Conservation (phyloP, 2,888 invertebrate species). For the Drosophila silvestris region DNA sequence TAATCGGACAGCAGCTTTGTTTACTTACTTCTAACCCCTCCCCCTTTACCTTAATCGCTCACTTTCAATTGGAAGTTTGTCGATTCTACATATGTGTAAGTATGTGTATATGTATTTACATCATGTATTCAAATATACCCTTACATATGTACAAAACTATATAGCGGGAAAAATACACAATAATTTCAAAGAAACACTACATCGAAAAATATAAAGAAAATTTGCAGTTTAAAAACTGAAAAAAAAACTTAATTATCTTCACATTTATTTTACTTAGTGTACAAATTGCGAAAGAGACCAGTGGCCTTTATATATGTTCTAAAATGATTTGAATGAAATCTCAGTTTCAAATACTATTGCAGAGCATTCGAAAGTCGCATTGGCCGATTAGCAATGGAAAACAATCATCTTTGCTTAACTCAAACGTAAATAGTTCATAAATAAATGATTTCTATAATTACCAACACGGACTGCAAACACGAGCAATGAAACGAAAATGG, state of each 20-base stretch:
- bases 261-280: neutral
- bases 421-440: constrained; percentile 68
- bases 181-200: neutral
- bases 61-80: constrained; percentile 23
- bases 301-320: neutral
- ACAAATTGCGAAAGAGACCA: neutral
- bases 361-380: constrained; percentile 25
- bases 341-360: neutral
- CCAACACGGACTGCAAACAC: constrained; percentile 34
- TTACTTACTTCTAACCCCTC: neutral
- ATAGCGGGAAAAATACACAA: neutral
- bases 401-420: constrained; percentile 47
- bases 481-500: constrained; percentile 14
- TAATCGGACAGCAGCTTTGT: constrained; percentile 29
- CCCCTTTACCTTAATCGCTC: neutral
- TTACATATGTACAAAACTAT: neutral
- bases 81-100: neutral
- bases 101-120: neutral
- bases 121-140: neutral
- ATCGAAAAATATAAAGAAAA: neutral
- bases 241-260: neutral
- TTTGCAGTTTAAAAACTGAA: neutral
- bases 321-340: neutral
- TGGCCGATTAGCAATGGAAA: neutral
- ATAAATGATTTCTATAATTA: constrained; percentile 70